Base-by-base conservation (phyloP, 2,797 vertebrate genomes). In the Poecilia gillii region DNA sequence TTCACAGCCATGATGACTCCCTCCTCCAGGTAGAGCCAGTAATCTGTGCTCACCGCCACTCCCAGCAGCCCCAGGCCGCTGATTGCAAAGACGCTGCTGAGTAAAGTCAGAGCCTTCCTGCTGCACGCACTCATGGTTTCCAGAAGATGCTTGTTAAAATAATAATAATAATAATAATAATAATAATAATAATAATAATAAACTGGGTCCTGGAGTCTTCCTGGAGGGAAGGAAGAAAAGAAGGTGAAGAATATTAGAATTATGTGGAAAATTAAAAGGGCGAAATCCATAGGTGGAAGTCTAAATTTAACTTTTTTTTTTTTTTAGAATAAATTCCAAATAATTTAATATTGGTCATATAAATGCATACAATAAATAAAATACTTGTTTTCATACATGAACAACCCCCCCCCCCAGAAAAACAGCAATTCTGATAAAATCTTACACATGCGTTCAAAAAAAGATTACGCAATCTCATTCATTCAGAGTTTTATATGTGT, bases 21-120 rank as follows among this genome's bases (percentile, higher is more conserved):
- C 82, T 98, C 98, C 84, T 99, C 98, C 94, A 99, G 93, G 94
- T 99, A 98, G 68, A 99, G 91, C 98, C 98, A 99, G 94, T 99
- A 98, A 95, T 99, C 98, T 0, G 98, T 99, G 95, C 97, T 97
- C 90, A 99, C 97, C 0, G 98, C 97, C 43, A 98, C 95, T 79
- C 97, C 97, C 92, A 99, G 95, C 33, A 99, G 96, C n/a, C 97
- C 97, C 84, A 99, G 95, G 85, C 97, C 93, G 0, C 97, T 98
- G 85, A 99, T 96, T 0, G 97, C 97, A 25, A 99, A 98, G 81
- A 98, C 95, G 0, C 97, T 98, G 96, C 97, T 98, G 84, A 99
- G 96, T 93, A 99, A 92, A 43, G 97, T 97, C 95, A 99, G 91
- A 0, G 97, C 97, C 86, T 97, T 98, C 89, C 97, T 97, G 87